Evolutionary conservation across 1,140 invertebrate genomes (phyloP).

Genomic region (Zaprionus capensis): DNA sequence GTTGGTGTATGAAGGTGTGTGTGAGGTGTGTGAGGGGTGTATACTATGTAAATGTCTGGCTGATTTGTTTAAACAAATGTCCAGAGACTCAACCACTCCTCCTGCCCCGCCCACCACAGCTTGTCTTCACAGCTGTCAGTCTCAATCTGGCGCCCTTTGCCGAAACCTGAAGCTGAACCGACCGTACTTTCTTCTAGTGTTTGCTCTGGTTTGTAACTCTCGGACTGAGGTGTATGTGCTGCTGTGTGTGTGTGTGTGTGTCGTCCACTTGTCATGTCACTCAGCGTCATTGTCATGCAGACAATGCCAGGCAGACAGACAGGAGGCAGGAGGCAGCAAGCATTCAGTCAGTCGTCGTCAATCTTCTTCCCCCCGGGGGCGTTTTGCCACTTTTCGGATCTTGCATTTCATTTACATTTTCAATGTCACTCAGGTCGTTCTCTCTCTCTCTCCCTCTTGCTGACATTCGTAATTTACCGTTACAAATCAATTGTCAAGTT

Average conservation of each 20-base stretch:
- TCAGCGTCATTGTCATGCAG: conserved; percentile 73
- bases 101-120: neutral
- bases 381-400: conserved; percentile 28
- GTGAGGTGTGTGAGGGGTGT: conserved; percentile 5
- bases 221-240: neutral
- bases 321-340: conserved; percentile 17
- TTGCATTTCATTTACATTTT: conserved; percentile 76
- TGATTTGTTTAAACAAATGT: conserved; percentile 79
- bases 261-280: conserved; percentile 81
- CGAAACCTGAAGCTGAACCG: conserved; percentile 20
- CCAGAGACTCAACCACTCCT: conserved; percentile 38
- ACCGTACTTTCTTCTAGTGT: conserved; percentile 57
- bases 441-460: conserved; percentile 29
- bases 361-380: conserved; percentile 14
- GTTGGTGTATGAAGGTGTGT: conserved; percentile 29
- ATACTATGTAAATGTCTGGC: conserved; percentile 45
- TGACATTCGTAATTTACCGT: conserved; percentile 77
- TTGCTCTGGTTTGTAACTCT: conserved; percentile 43
- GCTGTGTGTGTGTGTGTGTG: conserved; percentile 38
- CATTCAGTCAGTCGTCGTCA: conserved; percentile 26
- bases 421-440: conserved; percentile 50
- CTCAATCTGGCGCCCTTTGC: conserved; percentile 60
- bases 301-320: conserved; percentile 52
- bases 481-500: conserved; percentile 80
- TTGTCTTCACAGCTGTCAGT: conserved; percentile 69